Conservation (phyloP, 2,888 invertebrate genomes). For the Drosophila paramelanica region DNA sequence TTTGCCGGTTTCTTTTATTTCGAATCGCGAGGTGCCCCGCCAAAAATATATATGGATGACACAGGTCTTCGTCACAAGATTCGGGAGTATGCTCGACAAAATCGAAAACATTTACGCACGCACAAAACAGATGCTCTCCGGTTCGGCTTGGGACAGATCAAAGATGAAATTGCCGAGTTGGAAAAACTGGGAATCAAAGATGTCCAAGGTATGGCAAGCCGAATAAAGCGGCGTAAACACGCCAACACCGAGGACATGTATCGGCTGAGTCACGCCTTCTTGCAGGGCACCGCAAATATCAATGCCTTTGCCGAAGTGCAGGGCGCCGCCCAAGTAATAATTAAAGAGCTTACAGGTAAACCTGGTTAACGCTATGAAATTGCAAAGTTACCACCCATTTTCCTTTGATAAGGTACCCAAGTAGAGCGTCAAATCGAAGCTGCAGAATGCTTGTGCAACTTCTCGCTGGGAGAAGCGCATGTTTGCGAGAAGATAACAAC, state of each 20-base stretch:
- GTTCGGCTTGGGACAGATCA: slow-evolving; percentile 82
- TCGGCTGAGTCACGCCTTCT: slow-evolving; percentile 81
- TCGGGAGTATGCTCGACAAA: slow-evolving; percentile 68
- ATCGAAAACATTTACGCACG: slow-evolving; percentile 72
- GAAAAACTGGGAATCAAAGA: slow-evolving; percentile 79
- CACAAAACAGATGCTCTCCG: slow-evolving; percentile 76
- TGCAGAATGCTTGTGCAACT: slow-evolving; percentile 83
- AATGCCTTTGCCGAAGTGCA: slow-evolving; percentile 76
- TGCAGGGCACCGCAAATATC: slow-evolving; percentile 82
- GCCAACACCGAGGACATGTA: slow-evolving; percentile 82
- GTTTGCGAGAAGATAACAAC: slow-evolving; percentile 82
- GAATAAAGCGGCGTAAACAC: slow-evolving; percentile 83
- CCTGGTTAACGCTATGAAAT: too few species aligned
- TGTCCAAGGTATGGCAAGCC: slow-evolving; percentile 76
- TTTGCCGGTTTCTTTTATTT: not conserved
- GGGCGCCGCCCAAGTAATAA: slow-evolving; percentile 82
- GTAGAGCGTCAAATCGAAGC: slow-evolving; percentile 77
- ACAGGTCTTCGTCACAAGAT: slow-evolving; percentile 69
- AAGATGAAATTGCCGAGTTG: slow-evolving; percentile 70
- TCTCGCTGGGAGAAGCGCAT: slow-evolving; percentile 81
- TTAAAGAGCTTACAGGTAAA: slow-evolving; percentile 83
- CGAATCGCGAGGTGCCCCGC: slow-evolving; percentile 16
- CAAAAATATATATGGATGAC: not conserved
- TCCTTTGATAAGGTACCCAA: slow-evolving; percentile 66
- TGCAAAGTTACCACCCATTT: not conserved